These are phyloP conservation scores for Podotricha telesiphe DNA, from an alignment of 2,888 invertebrate genomes.

Conservation along the genomic window DNA sequence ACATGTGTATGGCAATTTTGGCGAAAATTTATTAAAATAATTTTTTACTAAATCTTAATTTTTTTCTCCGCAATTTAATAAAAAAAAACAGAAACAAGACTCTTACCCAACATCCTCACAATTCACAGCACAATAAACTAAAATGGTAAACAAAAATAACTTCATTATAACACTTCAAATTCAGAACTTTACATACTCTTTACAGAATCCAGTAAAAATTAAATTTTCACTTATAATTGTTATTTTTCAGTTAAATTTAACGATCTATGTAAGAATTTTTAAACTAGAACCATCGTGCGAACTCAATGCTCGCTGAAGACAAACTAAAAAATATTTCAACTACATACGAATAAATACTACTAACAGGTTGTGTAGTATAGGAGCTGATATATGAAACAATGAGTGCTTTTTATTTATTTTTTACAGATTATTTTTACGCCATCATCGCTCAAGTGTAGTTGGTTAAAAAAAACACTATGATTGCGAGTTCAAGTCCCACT, in stretches of 20 bases:
- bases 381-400: not conserved
- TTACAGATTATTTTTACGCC: not conserved
- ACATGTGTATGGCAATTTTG: too few relatives aligned
- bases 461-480: too few relatives aligned
- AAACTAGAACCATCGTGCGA: conserved; percentile 43
- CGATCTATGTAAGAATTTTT: conserved; percentile 7
- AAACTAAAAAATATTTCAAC: conserved; percentile 44
- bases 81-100: not conserved
- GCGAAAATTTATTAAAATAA: too few relatives aligned
- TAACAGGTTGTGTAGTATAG: conserved; percentile 36
- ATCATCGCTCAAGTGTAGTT: too few relatives aligned
- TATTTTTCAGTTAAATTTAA: conserved; percentile 4
- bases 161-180: conserved; percentile 40
- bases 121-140: conserved; percentile 65
- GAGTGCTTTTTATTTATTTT: not conserved
- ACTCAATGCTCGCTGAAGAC: conserved; percentile 47
- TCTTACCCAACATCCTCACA: conserved; percentile 68
- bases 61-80: too few relatives aligned
- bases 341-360: conserved; percentile 42
- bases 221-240: not conserved
- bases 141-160: conserved; percentile 54
- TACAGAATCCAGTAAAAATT: not conserved
- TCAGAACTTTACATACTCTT: conserved; percentile 6
- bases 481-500: too few relatives aligned
- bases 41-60: too few relatives aligned